Evolutionary conservation across 2,888 invertebrate species (phyloP).

Genomic region (Xestobium rufovillosum): DNA sequence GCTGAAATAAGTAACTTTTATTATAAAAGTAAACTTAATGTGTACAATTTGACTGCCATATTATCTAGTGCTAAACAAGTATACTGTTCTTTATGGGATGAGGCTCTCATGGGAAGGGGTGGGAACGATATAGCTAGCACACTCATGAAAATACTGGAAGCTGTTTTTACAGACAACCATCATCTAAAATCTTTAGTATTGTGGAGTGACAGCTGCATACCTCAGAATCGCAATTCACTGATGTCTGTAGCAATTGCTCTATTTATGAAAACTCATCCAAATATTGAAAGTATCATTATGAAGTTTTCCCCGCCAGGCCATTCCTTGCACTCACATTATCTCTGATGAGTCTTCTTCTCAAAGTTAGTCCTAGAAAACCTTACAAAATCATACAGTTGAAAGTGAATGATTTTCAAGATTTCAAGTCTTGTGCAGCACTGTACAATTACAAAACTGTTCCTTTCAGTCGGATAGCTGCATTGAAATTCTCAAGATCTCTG

Average conservation of each 20-base stretch:
- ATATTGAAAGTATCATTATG: slow-evolving; percentile 15
- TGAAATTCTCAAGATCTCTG: background rate
- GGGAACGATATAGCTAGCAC: slow-evolving; percentile 23
- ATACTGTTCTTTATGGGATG: slow-evolving; percentile 23
- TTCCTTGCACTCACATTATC: no score
- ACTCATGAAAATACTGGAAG: slow-evolving; percentile 18
- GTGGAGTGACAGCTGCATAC: slow-evolving; percentile 22
- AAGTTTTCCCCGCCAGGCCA: slow-evolving; percentile 17
- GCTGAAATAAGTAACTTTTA: slow-evolving; percentile 19
- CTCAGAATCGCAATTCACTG: slow-evolving; percentile 21
- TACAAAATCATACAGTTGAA: background rate
- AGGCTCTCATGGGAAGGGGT: slow-evolving; percentile 18
- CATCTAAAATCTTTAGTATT: slow-evolving; percentile 10
- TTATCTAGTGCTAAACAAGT: slow-evolving; percentile 17
- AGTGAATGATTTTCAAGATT: background rate
- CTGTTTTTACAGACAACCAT: slow-evolving; percentile 16
- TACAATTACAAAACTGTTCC: background rate
- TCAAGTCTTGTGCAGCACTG: background rate
- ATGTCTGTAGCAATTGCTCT: slow-evolving; percentile 16
- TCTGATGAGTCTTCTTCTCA: background rate
- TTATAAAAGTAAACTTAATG: slow-evolving; percentile 17
- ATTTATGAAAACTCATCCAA: slow-evolving; percentile 13
- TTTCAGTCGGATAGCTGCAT: background rate
- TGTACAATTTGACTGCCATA: slow-evolving; percentile 21
- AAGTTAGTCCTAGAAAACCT: slow-evolving; percentile 1